phyloP scores from a whole-genome alignment of 1,140 invertebrate genomes.

The Aphidius gifuensis region DNA sequence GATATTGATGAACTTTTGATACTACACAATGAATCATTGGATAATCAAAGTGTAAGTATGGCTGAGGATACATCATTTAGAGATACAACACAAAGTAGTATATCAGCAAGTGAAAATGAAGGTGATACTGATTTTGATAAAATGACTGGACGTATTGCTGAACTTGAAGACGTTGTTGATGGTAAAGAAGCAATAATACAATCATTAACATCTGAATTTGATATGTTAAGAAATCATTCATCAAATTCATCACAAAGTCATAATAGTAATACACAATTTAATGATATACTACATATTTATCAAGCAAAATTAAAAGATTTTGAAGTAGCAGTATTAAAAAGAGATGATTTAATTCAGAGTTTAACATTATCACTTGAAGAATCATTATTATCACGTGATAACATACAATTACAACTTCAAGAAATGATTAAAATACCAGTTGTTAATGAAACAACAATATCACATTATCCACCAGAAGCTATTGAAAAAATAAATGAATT shows the following conservation, averaged over 20 bases:
- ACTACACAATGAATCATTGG: constrained; percentile 34
- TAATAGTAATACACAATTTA: constrained; percentile 41
- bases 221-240: constrained; percentile 47
- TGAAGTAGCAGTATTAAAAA: constrained; percentile 42
- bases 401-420: constrained; percentile 35
- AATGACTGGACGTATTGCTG: constrained; percentile 45
- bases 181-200: constrained; percentile 47
- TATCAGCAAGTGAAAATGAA: constrained; percentile 52
- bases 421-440: constrained; percentile 4
- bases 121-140: constrained; percentile 50
- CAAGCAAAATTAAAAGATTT: constrained; percentile 48
- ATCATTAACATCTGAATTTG: constrained; percentile 47
- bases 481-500: constrained; percentile 32
- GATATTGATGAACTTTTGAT: constrained; percentile 35
- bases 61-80: constrained; percentile 38
- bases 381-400: constrained; percentile 43
- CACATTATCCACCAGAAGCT: not conserved
- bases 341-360: constrained; percentile 48
- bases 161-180: constrained; percentile 45
- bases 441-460: not conserved
- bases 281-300: constrained; percentile 43
- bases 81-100: constrained; percentile 43
- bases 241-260: constrained; percentile 51
- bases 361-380: constrained; percentile 45
- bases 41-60: constrained; percentile 27